Percentiles rank a stretch among this genome's conserved stretches.
Evolutionary conservation across 2,113 vertebrate genomes (phyloP).

Genomic region (Hippocampus comes): DNA sequence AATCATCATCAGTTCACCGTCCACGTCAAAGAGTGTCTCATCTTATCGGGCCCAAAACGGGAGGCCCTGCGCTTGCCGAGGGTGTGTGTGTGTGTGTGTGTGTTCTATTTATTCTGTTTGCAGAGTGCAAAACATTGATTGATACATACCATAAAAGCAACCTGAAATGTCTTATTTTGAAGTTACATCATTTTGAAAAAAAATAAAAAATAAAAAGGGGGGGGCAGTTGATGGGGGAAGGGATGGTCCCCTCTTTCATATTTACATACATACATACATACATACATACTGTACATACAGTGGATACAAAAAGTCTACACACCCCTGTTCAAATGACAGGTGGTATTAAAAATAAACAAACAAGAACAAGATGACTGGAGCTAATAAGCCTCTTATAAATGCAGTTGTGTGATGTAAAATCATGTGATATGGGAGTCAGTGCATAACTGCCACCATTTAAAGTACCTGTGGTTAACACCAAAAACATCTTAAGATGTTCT

Average conservation of each 20-base stretch:
- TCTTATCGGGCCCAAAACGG: conserved; percentile 30
- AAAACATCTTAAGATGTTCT: not conserved
- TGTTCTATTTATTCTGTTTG: conserved; percentile 43
- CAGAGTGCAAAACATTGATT: conserved; percentile 71
- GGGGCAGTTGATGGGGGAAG: not conserved
- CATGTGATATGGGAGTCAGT: not conserved
- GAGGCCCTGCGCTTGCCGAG: conserved; percentile 43
- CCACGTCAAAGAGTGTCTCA: conserved; percentile 43
- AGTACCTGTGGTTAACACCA: not conserved
- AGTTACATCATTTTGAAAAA: conserved; percentile 62
- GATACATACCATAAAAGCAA: conserved; percentile 67
- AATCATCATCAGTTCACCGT: conserved; percentile 35
- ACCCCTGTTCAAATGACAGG: not conserved
- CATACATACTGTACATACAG: conserved; percentile 20
- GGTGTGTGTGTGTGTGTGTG: conserved; percentile 5
- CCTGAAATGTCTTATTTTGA: conserved; percentile 67
- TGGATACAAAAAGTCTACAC: not conserved
- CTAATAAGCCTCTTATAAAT: too few species aligned
- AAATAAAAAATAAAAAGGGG: not conserved
- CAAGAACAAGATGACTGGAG: too few species aligned
- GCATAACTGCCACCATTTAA: too few species aligned
- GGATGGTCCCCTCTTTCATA: conserved; percentile 39
- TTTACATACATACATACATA: conserved; percentile 71
- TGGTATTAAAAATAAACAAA: not conserved
- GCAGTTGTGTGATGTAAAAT: not conserved